Conservation (phyloP, 2,888 invertebrate genomes). For the Yponomeuta malinellus region DNA sequence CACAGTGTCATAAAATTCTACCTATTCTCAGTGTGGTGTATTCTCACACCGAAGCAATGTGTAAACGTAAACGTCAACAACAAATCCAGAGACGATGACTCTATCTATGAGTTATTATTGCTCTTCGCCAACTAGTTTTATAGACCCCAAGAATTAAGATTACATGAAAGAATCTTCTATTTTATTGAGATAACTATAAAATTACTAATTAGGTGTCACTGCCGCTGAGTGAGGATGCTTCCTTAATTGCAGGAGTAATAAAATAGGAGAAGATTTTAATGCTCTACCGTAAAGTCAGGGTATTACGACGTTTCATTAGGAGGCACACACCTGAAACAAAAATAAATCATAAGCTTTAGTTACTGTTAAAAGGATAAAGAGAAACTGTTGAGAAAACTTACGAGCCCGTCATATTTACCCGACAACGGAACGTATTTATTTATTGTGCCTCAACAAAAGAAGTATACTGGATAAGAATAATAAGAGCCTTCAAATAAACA, state of each 20-base stretch:
- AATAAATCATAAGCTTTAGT: slow-evolving; percentile 22
- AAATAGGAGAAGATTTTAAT: neutral
- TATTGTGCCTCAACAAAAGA: slow-evolving; percentile 47
- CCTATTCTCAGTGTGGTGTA: no score
- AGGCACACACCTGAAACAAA: slow-evolving; percentile 60
- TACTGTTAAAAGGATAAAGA: neutral
- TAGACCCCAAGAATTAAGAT: neutral
- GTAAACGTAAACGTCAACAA: neutral
- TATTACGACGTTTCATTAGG: neutral
- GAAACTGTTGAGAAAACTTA: slow-evolving; percentile 1
- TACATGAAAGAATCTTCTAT: neutral
- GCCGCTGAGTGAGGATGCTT: neutral
- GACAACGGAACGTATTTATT: slow-evolving; percentile 37
- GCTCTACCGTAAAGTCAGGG: slow-evolving; percentile 1
- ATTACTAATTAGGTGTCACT: slow-evolving; percentile 11
- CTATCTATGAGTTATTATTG: neutral
- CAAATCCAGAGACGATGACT: neutral
- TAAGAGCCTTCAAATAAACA: slow-evolving; percentile 55
- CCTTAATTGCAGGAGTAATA: neutral
- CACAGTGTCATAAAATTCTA: no score
- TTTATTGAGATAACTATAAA: slow-evolving; percentile 2
- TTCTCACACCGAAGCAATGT: neutral
- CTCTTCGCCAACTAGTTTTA: neutral
- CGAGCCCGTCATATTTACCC: slow-evolving; percentile 31
- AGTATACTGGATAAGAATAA: slow-evolving; percentile 40